Evolutionary conservation across 1,140 invertebrate species (phyloP), one percentile per base, ranked within the genome.

Genomic region (Cherax destructor): DNA sequence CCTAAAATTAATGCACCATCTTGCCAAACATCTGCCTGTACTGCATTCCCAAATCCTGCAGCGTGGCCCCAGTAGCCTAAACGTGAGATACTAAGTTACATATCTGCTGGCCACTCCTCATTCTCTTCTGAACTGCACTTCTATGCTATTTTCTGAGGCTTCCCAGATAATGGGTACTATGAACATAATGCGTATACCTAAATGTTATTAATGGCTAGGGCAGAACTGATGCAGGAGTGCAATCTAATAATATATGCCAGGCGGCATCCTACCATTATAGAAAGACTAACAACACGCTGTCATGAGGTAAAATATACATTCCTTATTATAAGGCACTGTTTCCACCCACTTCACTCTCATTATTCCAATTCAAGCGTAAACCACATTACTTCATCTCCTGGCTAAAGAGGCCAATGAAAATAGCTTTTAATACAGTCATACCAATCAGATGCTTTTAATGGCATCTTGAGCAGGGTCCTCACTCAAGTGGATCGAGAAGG

Each of bases 141-240:
- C 52, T 56, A 9, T 10, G 2, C 52, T 5, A 65, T 18, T 18
- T 65, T 21, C 21, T 18, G 56, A 21, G 18, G 6, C 69, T n/a
- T 30, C 30, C n/a, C 69, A 30, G 52, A 79, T 79, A 50, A 79
- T 56, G 78, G 49, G n/a, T 7, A 74, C 5, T 74, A 74, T 30
- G n/a, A 13, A 10, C 50, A 56, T 59, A 56, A 80, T 80, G 79
- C n/a, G 50, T 80, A 56, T 21, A 52, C 9, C 24, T 30, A 30
- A 80, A 52, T 80, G 79, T 80, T 80, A 80, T 80, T 80, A 80
- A 80, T 80, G 49, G 50, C 24, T 11, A 4, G 50, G 47, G 21
- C 21, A 80, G 79, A 59, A 80, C 79, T 59, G 79, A 52, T 80
- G 56, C 50, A 6, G n/a, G 10, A 56, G 49, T 0, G 49, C 50